Conservation (phyloP, 1,140 invertebrate genomes). For the Ctenoplectra terminalis region DNA sequence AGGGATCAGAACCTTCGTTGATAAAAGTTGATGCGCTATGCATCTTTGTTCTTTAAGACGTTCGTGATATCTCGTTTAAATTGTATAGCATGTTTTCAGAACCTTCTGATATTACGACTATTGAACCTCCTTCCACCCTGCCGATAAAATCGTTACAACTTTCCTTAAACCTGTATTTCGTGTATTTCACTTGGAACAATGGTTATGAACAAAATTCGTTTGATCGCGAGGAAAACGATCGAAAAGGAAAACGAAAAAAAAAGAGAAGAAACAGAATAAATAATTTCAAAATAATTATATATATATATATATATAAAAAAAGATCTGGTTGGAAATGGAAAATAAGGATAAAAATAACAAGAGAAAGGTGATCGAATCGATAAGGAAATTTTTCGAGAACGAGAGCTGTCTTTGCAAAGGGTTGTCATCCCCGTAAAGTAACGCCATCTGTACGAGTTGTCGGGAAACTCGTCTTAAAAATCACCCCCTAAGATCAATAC, state of each 20-base stretch:
- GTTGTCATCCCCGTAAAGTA: slow-evolving; percentile 48
- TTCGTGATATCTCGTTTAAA: not conserved
- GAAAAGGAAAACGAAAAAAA: too few relatives aligned
- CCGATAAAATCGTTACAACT: slow-evolving; percentile 34
- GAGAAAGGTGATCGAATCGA: not conserved
- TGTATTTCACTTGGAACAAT: not conserved
- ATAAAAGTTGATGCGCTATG: not conserved
- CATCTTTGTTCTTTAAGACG: not conserved
- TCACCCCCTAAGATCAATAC: slow-evolving; percentile 75
- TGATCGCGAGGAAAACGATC: too few relatives aligned
- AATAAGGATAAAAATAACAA: not conserved
- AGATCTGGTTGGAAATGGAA: too few relatives aligned
- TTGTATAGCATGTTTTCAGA: not conserved
- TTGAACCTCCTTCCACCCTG: slow-evolving; percentile 2
- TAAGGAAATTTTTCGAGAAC: not conserved
- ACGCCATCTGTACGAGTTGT: slow-evolving; percentile 69
- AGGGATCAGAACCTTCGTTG: too few relatives aligned
- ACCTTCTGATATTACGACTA: slow-evolving; percentile 18
- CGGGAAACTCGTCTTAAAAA: slow-evolving; percentile 75
- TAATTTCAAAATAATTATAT: too few relatives aligned
- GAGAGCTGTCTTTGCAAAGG: not conserved
- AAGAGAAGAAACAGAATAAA: too few relatives aligned
- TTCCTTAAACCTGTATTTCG: slow-evolving; percentile 15
- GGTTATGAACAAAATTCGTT: too few relatives aligned
- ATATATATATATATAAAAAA: too few relatives aligned